Base-by-base conservation (phyloP, 2,113 vertebrate species). In the Dascyllus trimaculatus region DNA sequence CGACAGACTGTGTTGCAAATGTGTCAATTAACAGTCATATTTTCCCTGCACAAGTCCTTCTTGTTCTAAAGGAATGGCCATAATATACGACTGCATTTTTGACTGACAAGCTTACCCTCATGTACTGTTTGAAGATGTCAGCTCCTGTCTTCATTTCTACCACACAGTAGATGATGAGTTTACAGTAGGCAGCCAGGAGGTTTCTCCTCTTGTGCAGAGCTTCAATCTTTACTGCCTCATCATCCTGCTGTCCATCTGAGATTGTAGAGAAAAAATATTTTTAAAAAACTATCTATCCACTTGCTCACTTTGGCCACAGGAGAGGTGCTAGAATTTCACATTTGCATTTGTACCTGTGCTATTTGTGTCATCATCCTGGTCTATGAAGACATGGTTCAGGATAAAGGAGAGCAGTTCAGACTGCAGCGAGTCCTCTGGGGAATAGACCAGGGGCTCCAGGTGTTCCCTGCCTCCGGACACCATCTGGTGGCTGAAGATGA, bases 401-500 rank as follows among this genome's bases (percentile, higher is more conserved):
- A 99, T 97, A 88, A 99, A 99, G 93, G 97, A 96, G 82, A 99
- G 96, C 59, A 99, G 94, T 85, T 99, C 98, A 25, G 96, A 95
- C 73, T 99, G 97, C 86, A 99, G 92, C 13, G 97, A 97, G 84
- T 98, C 97, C 91, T 99, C 98, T 48, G 98, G 96, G 79, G 95
- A 96, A 83, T 98, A 99, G 89, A 99, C 96, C 85, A 99, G 94
- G 0, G 97, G 97, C 84, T 99, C 97, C 94, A 99, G 93, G 91
- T 95, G 95, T 84, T 99, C 98, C 87, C 97, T 95, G 46, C 97
- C 97, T 85, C 97, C 97, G 51, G 97, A 96, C 93, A 98, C 96
- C 91, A 99, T 99, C 95, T 99, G 98, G 94, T 99, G 98, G 92
- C 98, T 99, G 95, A 99, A 99, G 95, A 99, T 99, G 95, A 99